Conservation (phyloP, 2,113 vertebrate genomes). For the Silurus meridionalis region DNA sequence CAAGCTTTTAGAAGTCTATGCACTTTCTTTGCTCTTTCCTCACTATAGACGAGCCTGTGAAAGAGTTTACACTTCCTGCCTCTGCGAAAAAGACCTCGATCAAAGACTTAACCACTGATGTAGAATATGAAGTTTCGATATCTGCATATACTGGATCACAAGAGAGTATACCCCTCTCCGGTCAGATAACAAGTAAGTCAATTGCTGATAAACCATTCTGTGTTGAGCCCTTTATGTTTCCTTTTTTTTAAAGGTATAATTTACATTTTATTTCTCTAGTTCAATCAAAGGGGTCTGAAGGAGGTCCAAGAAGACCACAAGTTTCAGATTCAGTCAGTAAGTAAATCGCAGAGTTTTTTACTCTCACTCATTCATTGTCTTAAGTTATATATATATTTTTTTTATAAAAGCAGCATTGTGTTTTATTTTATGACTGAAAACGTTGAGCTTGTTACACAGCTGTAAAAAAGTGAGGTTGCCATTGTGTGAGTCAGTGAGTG, state of each 20-base stretch:
- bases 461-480: slow-evolving; percentile 54
- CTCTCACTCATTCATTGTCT: not conserved
- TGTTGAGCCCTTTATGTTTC: not conserved
- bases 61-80: slow-evolving; percentile 84
- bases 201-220: not conserved
- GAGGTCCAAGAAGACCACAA: slow-evolving; percentile 56
- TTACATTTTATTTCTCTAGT: slow-evolving; percentile 61
- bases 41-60: slow-evolving; percentile 80
- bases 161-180: slow-evolving; percentile 88
- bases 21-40: slow-evolving; percentile 40
- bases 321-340: slow-evolving; percentile 68
- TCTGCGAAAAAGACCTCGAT: slow-evolving; percentile 82
- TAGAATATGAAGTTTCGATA: slow-evolving; percentile 86
- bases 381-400: not conserved
- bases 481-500: slow-evolving; percentile 37
- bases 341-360: slow-evolving; percentile 44
- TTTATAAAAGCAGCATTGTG: not conserved
- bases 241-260: not conserved
- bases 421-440: slow-evolving; percentile 32
- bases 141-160: slow-evolving; percentile 76
- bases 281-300: slow-evolving; percentile 63
- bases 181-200: slow-evolving; percentile 90
- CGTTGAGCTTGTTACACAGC: slow-evolving; percentile 35
- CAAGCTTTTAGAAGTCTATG: not conserved
- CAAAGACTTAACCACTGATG: slow-evolving; percentile 81